These are phyloP conservation scores for Dasysyrphus albostriatus DNA, from an alignment of 2,888 invertebrate genomes.

Conservation along the genomic window DNA sequence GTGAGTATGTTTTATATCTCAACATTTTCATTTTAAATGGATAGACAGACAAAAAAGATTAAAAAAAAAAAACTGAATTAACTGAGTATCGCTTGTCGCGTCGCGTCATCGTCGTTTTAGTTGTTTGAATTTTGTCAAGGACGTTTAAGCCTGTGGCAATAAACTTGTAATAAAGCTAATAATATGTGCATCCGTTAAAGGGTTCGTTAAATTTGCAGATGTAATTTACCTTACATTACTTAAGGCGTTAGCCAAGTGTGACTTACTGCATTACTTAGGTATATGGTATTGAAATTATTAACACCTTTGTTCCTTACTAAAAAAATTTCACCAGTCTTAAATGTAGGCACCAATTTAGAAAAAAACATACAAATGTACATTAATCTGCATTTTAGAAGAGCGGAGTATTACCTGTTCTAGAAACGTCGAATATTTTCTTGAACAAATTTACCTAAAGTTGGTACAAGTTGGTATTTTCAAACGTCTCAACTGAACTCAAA, in stretches of 20 bases:
- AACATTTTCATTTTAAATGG: not conserved
- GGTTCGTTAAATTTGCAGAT: not conserved
- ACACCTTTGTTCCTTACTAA: not conserved
- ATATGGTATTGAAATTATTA: not conserved
- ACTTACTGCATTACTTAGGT: not conserved
- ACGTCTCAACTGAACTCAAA: too few relatives aligned
- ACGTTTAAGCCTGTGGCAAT: conserved; percentile 20
- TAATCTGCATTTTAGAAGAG: too few relatives aligned
- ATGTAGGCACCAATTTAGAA: too few relatives aligned
- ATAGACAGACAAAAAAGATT: not conserved
- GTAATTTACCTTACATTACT: not conserved
- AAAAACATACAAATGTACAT: too few relatives aligned
- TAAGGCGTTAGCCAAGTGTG: not conserved
- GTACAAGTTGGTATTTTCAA: too few relatives aligned
- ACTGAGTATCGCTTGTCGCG: not conserved
- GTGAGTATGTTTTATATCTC: not conserved
- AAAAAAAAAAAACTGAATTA: not conserved
- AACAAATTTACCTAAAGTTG: too few relatives aligned
- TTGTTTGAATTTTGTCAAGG: conserved; percentile 21
- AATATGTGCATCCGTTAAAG: not conserved
- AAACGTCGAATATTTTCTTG: too few relatives aligned
- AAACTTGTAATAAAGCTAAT: not conserved
- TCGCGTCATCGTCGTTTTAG: not conserved
- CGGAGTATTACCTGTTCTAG: too few relatives aligned
- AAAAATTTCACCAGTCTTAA: too few relatives aligned